These are phyloP conservation scores for Muscicapa comitata DNA, from an alignment of 2,797 vertebrate species.

Conservation along the genomic window DNA sequence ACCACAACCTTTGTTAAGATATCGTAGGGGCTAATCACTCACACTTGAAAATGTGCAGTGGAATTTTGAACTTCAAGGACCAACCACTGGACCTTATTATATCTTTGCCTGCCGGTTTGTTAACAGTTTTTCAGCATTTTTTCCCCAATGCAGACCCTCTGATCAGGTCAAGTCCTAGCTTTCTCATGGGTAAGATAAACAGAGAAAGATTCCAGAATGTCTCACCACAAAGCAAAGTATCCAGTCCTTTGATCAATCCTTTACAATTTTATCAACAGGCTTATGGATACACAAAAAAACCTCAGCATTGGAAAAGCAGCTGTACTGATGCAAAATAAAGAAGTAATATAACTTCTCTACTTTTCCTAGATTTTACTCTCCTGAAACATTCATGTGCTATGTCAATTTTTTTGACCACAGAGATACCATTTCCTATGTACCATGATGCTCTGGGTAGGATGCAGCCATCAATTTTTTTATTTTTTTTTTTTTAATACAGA, in stretches of 20 bases:
- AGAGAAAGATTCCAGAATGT: constrained; percentile 52
- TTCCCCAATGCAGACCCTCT: constrained; percentile 14
- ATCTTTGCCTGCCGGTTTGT: constrained; percentile 20
- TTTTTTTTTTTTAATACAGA: not conserved
- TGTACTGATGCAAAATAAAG: not conserved
- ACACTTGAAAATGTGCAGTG: constrained; percentile 33
- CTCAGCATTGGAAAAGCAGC: not conserved
- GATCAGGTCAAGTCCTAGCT: constrained; percentile 28
- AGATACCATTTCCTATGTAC: not conserved
- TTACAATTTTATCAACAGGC: constrained; percentile 20
- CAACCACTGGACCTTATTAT: constrained; percentile 30
- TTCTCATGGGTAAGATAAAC: constrained; percentile 50
- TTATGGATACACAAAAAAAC: not conserved
- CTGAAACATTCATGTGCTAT: not conserved
- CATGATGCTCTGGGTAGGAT: not conserved
- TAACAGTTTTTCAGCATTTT: constrained; percentile 13
- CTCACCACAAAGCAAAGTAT: constrained; percentile 33
- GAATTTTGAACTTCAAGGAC: constrained; percentile 55
- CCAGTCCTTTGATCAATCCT: constrained; percentile 38
- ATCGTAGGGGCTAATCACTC: constrained; percentile 20
- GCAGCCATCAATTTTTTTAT: not conserved
- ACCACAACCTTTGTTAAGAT: constrained; percentile 42
- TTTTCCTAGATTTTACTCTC: not conserved
- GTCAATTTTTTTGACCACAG: not conserved
- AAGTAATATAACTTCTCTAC: not conserved